phyloP scores from a whole-genome alignment of 2,797 vertebrate species.

The Acrossocheilus fasciatus region DNA sequence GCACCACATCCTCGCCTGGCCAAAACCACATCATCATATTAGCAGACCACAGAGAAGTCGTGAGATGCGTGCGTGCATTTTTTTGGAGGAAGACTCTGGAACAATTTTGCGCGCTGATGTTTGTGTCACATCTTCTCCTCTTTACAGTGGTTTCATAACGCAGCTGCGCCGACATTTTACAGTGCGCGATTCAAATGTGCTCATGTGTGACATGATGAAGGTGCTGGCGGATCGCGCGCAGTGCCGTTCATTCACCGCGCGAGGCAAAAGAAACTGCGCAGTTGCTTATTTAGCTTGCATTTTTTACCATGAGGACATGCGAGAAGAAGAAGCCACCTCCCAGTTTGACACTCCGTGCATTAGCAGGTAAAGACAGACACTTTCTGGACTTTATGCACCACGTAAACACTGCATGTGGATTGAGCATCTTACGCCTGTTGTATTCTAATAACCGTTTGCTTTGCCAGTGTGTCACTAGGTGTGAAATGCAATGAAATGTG shows the following conservation, averaged over 20 bases:
- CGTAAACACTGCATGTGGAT: not conserved
- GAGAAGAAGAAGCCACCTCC: conserved; percentile 63
- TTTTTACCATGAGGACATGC: conserved; percentile 59
- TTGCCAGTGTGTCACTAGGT: not conserved
- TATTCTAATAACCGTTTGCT: not conserved
- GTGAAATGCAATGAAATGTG: not conserved
- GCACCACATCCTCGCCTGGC: not conserved
- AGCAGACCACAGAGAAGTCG: not conserved
- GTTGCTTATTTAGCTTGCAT: conserved; percentile 62
- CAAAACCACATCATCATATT: not conserved
- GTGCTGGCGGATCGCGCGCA: conserved; percentile 1
- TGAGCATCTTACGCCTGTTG: conserved; percentile 31
- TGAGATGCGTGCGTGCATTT: not conserved
- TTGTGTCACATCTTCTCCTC: conserved; percentile 46
- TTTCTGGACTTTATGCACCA: conserved; percentile 52
- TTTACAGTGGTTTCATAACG: conserved; percentile 55
- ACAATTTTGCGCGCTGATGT: conserved; percentile 36
- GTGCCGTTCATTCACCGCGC: conserved; percentile 70
- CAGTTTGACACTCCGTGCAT: conserved; percentile 52
- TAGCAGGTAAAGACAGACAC: conserved; percentile 70
- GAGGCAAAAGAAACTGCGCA: conserved; percentile 68
- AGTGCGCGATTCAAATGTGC: conserved; percentile 61
- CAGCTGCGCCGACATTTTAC: conserved; percentile 66
- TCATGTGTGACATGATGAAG: conserved; percentile 38
- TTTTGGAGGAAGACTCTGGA: conserved; percentile 34